Evolutionary conservation across 2,888 invertebrate species (phyloP).

Genomic region (Drosophila mayaguana): DNA sequence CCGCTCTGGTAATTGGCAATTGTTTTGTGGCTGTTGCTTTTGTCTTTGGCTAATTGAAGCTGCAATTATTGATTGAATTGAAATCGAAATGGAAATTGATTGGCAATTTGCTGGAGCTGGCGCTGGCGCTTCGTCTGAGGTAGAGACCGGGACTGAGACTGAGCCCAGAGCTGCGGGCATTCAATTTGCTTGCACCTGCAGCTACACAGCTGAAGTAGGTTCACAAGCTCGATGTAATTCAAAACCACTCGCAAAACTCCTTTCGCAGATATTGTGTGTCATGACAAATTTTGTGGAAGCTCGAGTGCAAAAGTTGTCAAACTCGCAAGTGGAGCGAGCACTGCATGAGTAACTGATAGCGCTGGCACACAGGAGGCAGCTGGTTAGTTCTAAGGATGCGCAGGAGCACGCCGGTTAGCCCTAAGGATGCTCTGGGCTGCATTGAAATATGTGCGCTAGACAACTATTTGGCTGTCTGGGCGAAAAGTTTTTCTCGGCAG

Average conservation of each 20-base stretch:
- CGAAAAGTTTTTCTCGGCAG: conserved; percentile 48
- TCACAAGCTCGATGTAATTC: conserved; percentile 62
- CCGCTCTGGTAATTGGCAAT: conserved; percentile 65
- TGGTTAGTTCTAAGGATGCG: conserved; percentile 25
- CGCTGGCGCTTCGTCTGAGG: too few relatives aligned
- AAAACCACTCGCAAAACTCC: conserved; percentile 56
- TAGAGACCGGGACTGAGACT: background rate
- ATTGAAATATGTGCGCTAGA: conserved; percentile 37
- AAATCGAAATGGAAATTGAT: conserved; percentile 76
- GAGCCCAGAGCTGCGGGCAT: conserved; percentile 28
- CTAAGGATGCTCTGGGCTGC: conserved; percentile 35
- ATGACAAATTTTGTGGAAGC: conserved; percentile 70
- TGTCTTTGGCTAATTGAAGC: conserved; percentile 72
- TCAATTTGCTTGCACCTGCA: conserved; percentile 49
- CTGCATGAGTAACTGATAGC: conserved; percentile 59
- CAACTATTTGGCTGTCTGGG: conserved; percentile 63
- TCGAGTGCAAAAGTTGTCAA: conserved; percentile 60
- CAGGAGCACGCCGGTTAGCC: background rate
- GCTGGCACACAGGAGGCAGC: background rate
- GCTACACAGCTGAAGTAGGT: conserved; percentile 13
- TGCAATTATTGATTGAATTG: conserved; percentile 75
- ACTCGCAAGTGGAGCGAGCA: conserved; percentile 28
- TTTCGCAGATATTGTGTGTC: conserved; percentile 45
- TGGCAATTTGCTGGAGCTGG: conserved; percentile 61
- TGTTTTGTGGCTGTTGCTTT: conserved; percentile 51